Conservation (phyloP, 2,797 vertebrate species). For the Xiphophorus birchmanni region DNA sequence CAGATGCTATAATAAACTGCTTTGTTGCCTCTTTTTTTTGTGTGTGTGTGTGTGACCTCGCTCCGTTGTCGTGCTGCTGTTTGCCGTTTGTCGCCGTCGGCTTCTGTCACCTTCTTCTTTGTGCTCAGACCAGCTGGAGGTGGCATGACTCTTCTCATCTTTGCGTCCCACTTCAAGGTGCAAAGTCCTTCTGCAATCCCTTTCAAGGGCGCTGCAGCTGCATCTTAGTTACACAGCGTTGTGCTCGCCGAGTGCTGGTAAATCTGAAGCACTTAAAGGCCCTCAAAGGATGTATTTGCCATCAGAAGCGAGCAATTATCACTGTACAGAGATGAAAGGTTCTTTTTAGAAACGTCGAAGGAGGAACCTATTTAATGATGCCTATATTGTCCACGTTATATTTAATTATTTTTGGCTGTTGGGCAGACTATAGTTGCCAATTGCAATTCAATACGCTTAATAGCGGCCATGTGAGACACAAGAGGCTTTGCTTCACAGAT, state of each 20-base stretch:
- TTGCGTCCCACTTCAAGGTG: conserved; percentile 75
- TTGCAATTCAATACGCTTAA: conserved; percentile 72
- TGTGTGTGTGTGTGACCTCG: neutral
- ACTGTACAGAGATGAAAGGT: conserved; percentile 65
- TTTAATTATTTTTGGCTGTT: conserved; percentile 60
- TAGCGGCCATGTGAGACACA: conserved; percentile 56
- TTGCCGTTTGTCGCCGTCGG: conserved; percentile 39
- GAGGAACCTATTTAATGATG: conserved; percentile 43
- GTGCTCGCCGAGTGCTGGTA: conserved; percentile 46
- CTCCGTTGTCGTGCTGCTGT: conserved; percentile 34
- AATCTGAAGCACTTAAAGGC: conserved; percentile 69
- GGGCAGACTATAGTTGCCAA: conserved; percentile 64
- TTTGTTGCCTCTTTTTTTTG: conserved; percentile 26
- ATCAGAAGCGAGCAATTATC: conserved; percentile 63
- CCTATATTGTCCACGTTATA: conserved; percentile 56
- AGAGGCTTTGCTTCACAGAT: conserved; percentile 71
- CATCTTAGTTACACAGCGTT: conserved; percentile 61
- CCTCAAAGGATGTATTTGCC: conserved; percentile 69
- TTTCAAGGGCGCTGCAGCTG: conserved; percentile 72
- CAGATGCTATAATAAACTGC: conserved; percentile 34
- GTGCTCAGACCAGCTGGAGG: conserved; percentile 75
- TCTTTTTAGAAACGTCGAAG: conserved; percentile 57
- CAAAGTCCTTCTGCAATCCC: conserved; percentile 71
- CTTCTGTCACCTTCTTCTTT: conserved; percentile 72
- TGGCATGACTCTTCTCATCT: conserved; percentile 70